Conservation (phyloP, 2,888 invertebrate species). For the Syrista parreyssii region DNA sequence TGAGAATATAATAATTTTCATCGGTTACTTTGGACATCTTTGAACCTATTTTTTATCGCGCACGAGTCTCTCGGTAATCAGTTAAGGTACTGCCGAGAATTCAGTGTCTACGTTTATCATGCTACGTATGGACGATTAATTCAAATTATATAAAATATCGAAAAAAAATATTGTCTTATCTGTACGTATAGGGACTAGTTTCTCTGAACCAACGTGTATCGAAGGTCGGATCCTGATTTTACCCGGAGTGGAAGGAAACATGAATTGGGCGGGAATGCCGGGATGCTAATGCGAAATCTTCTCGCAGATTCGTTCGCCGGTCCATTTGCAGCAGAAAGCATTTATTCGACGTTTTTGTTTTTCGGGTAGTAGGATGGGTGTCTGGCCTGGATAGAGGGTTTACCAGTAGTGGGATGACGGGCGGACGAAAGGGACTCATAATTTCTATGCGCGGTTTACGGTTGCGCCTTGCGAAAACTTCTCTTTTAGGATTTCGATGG, state of each 20-base stretch:
- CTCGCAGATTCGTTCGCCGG: conserved; percentile 29
- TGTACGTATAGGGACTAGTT: neutral
- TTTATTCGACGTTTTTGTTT: conserved; percentile 42
- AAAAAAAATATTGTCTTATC: neutral
- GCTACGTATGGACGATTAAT: neutral
- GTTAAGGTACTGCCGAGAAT: neutral
- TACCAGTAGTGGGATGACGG: neutral
- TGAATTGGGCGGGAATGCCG: conserved; percentile 41
- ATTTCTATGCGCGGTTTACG: neutral
- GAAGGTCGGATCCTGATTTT: neutral
- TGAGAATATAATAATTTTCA: neutral
- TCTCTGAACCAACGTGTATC: neutral
- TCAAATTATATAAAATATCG: neutral
- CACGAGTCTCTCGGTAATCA: neutral
- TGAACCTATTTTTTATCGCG: neutral
- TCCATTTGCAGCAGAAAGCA: conserved; percentile 41
- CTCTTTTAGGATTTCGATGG: neutral
- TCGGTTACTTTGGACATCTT: neutral
- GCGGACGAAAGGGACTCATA: neutral
- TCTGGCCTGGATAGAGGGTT: neutral
- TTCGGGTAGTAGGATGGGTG: conserved; percentile 21
- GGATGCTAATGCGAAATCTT: conserved; percentile 50
- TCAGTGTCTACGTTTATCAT: neutral
- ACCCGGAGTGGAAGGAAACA: conserved; percentile 34
- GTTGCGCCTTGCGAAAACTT: neutral